Evolutionary conservation across 2,797 vertebrate genomes (phyloP).

Genomic region (Gymnocypris eckloni): DNA sequence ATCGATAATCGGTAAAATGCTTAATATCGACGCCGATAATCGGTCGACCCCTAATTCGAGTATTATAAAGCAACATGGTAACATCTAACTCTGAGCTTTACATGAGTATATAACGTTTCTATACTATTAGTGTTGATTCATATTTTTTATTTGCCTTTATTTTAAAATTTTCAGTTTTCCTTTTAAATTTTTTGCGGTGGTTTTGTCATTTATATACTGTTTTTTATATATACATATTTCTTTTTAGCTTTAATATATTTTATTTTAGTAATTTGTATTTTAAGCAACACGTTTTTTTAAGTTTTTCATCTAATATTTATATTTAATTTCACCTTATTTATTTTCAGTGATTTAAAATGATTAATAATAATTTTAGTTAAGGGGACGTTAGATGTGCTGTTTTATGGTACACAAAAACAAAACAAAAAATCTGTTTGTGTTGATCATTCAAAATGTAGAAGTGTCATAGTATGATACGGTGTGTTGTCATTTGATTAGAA

Average conservation of each 20-base stretch:
- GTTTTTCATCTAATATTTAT: neutral
- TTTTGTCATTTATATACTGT: too few species aligned
- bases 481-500: neutral
- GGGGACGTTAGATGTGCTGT: neutral
- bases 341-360: neutral
- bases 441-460: neutral
- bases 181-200: neutral
- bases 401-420: neutral
- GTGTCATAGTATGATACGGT: neutral
- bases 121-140: neutral
- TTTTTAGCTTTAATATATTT: neutral
- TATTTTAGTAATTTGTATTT: neutral
- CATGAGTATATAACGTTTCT: neutral
- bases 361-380: neutral
- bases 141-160: neutral
- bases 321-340: neutral
- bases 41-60: neutral
- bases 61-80: neutral
- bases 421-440: neutral
- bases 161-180: neutral
- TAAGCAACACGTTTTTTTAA: neutral
- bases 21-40: too few species aligned
- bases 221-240: neutral
- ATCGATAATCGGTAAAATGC: too few species aligned
- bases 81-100: neutral